A percentile compares a stretch with the other conserved stretches of the same genome.
phyloP scores from a whole-genome alignment of 2,113 vertebrate species.

The Anhinga rufa region DNA sequence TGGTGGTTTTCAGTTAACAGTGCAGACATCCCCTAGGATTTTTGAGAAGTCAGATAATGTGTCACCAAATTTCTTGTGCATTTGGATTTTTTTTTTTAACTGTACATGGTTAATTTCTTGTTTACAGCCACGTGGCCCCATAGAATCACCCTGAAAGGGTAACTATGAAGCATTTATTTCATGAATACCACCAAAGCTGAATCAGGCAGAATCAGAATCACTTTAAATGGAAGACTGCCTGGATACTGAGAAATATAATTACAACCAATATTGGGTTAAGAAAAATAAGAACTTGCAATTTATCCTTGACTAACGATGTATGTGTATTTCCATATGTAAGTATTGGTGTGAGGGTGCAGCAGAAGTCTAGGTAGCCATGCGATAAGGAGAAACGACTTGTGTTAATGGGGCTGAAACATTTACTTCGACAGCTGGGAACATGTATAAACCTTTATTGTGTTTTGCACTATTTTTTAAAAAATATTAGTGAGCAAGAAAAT shows the following conservation, averaged over 20 bases:
- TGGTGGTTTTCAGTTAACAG: not conserved
- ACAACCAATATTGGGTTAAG: not conserved
- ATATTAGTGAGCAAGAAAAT: not conserved
- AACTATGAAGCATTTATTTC: not conserved
- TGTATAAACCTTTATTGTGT: not conserved
- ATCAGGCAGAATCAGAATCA: not conserved
- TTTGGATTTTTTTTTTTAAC: not conserved
- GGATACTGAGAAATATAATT: not conserved
- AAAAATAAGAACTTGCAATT: not conserved
- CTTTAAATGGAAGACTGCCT: not conserved
- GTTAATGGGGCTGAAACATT: not conserved
- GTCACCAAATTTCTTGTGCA: not conserved
- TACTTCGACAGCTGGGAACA: not conserved
- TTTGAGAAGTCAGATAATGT: not conserved
- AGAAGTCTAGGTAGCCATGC: not conserved
- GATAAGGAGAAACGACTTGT: not conserved
- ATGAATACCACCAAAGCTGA: not conserved
- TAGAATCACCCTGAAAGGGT: not conserved
- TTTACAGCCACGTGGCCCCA: not conserved
- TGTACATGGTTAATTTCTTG: not conserved
- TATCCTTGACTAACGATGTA: not conserved
- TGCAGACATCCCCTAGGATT: not conserved
- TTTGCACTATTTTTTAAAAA: not conserved
- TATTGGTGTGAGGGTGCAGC: not conserved
- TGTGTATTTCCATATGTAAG: not conserved